Evolutionary conservation across 2,797 vertebrate genomes (phyloP).

Genomic region (Pseudomugil gertrudae): DNA sequence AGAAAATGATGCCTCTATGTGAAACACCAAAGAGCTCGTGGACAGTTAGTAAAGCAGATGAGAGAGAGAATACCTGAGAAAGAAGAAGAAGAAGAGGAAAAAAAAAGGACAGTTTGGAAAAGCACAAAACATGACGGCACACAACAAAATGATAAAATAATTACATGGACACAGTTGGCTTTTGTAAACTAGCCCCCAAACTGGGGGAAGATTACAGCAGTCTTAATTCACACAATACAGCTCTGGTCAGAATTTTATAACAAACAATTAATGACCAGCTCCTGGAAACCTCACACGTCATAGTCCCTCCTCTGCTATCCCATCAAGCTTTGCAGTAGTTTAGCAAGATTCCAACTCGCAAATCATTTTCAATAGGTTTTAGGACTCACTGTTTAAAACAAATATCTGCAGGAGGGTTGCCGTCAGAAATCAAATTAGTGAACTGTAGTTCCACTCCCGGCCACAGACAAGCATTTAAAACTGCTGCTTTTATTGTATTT

Average conservation of each 20-base stretch:
- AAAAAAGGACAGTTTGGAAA: slow-evolving; percentile 88
- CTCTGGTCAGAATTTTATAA: slow-evolving; percentile 6
- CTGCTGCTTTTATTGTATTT: too few species aligned
- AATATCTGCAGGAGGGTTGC: too few species aligned
- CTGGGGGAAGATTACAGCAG: slow-evolving; percentile 20
- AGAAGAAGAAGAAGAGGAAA: slow-evolving; percentile 75
- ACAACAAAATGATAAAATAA: slow-evolving; percentile 69
- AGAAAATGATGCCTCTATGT: slow-evolving; percentile 85
- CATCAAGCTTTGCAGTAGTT: not conserved
- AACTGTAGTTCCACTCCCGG: not conserved
- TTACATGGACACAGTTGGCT: slow-evolving; percentile 23
- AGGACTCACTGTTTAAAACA: not conserved
- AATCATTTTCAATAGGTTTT: not conserved
- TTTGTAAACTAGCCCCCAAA: slow-evolving; percentile 19
- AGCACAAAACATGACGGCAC: slow-evolving; percentile 84
- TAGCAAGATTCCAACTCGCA: not conserved
- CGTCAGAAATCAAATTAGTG: too few species aligned
- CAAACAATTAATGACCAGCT: not conserved
- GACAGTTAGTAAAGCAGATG: slow-evolving; percentile 95
- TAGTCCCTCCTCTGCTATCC: not conserved
- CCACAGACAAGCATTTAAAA: not conserved
- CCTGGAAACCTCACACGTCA: not conserved
- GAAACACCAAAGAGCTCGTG: slow-evolving; percentile 87
- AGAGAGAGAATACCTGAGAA: slow-evolving; percentile 98
- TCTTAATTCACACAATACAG: slow-evolving; percentile 16